Conservation (phyloP, 2,113 vertebrate species). For the Lampris megalopsis region DNA sequence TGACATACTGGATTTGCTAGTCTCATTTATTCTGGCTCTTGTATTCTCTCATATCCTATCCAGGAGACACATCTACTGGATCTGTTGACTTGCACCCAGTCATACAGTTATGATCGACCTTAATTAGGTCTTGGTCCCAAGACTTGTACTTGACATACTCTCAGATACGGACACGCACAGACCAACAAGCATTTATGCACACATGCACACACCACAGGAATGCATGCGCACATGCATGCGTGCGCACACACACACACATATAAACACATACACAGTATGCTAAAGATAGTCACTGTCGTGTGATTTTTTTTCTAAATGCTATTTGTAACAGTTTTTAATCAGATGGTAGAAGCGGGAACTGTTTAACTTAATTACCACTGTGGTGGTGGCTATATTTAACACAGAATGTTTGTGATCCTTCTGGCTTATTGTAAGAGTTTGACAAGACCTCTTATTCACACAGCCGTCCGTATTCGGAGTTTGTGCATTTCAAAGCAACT, state of each 20-base stretch:
- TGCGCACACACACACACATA: neutral
- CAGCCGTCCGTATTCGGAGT: constrained; percentile 60
- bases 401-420: constrained; percentile 62
- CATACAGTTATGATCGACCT: constrained; percentile 2
- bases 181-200: neutral
- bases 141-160: neutral
- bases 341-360: constrained; percentile 45
- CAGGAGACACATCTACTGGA: constrained; percentile 54
- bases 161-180: constrained; percentile 5
- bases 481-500: constrained; percentile 63
- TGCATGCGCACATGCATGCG: neutral
- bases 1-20: constrained; percentile 75
- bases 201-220: neutral
- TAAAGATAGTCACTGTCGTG: constrained; percentile 26
- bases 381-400: constrained; percentile 67
- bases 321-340: constrained; percentile 62
- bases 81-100: constrained; percentile 46
- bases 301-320: constrained; percentile 50
- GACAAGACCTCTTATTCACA: constrained; percentile 73
- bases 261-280: constrained; percentile 2
- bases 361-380: constrained; percentile 70
- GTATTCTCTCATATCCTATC: constrained; percentile 65
- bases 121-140: constrained; percentile 14
- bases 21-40: constrained; percentile 59
- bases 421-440: constrained; percentile 66